Evolutionary conservation across 2,113 vertebrate species (phyloP), one percentile per base, ranked within the genome.

Genomic region (Calyptommatus sinebrachiatus): DNA sequence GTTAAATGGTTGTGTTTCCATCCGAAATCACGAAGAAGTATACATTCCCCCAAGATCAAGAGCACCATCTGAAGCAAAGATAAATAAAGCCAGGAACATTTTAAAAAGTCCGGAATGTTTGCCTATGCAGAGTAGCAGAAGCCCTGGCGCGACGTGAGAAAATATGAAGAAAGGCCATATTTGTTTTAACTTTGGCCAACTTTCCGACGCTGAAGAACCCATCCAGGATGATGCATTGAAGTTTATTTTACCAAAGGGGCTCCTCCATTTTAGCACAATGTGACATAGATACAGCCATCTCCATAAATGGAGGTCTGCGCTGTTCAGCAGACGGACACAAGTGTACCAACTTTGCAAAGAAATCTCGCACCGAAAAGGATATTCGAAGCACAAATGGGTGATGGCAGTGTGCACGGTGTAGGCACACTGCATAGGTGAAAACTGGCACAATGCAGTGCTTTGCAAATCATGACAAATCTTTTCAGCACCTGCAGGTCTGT

Each of bases 181-280:
- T 80, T 80, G 28, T 60, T 68, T 75, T 81, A 81, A 69, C 79
- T 75, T 74, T 61, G 26, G 71, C 63, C 79, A 29, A 31, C 16
- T 81, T 74, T n/a, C 31, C 21, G 26, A 8, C 45, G 63, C 60
- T 61, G 41, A 35, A 8, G 4, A 14, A 11, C 45, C 50, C 45
- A 50, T 28, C 71, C 62, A 29, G 72, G 57, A 61, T 62, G 57
- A 60, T 26, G n/a, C 24, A n/a, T 61, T 14, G 31, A 1, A 35
- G 24, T 45, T 9, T 41, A 45, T 46, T 68, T 45, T 29, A 46
- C 35, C 60, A 60, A 75, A 61, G 1, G 1, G 74, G 57, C 57
- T n/a, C 50, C 10, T 41, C 24, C 14, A 50, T 29, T 20, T 70
- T n/a, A 0, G 65, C 7, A 73, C 80, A 41, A 29, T 20, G 48